Evolutionary conservation across 1,140 invertebrate species (phyloP), one percentile per base, ranked within the genome.

Genomic region (Neuroterus valhalla): DNA sequence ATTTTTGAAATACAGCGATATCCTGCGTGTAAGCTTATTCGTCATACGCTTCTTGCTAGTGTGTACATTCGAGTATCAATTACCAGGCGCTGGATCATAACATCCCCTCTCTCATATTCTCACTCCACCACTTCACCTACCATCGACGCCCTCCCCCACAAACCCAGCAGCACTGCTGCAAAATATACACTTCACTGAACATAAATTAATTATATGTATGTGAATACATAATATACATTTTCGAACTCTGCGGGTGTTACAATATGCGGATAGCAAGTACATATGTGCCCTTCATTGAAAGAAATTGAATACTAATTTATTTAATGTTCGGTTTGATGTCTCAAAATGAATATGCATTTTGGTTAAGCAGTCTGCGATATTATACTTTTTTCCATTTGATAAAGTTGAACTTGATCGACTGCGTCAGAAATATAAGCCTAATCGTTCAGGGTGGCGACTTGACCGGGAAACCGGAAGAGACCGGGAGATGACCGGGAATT

Each of bases 71-170:
- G 55, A 15, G 55, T 31, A 62, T 62, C 55, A 62, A 62, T 62
- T 62, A 62, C 31, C 55, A 62, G 26, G 21, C 55, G 55, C 55
- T 62, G n/a, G 55, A 67, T 42, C 70, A 45, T 66, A 17, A 50
- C 42, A 19, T 12, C 45, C 46, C 31, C 66, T 26, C 52, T 55
- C 23, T 11, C 1, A 21, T n/a, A 21, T 68, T 68, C 67, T 46
- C 42, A 45, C 42, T 44, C 21, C 66, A 19, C 66, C 67, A 43
- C 72, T 66, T 62, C 31, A 23, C 26, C n/a, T 68, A 5, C 21
- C 14, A 62, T 15, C 55, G 26, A 31, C 55, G 31, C 55, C 55
- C 44, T 45, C 26, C 42, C n/a, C 45, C 68, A 31, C 68, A 14
- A 44, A 46, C 68, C 10, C 23, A 31, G 21, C 26, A 70, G 31